phyloP scores from a whole-genome alignment of 1,140 invertebrate species.

The Camponotus vicinus region DNA sequence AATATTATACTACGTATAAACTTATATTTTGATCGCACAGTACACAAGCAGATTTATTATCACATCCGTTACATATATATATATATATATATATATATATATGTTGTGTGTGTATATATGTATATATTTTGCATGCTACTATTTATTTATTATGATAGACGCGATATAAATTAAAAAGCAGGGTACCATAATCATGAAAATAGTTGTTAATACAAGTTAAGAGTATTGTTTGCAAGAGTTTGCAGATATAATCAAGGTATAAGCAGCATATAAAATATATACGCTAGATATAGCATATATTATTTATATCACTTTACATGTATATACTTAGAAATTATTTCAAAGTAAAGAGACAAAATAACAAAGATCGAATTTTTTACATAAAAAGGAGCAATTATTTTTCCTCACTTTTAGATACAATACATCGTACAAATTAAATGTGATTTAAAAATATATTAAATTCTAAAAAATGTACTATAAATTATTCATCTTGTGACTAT shows the following conservation, averaged over 20 bases:
- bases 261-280: neutral
- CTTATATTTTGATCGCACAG: conserved; percentile 24
- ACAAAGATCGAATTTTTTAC: neutral
- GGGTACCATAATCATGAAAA: neutral
- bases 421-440: neutral
- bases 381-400: neutral
- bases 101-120: too few species aligned
- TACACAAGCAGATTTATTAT: conserved; percentile 3
- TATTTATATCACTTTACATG: conserved; percentile 1
- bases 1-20: neutral
- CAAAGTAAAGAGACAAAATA: neutral
- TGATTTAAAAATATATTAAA: neutral
- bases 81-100: too few species aligned
- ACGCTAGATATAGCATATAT: neutral
- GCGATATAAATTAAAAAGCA: conserved; percentile 29
- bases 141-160: conserved; percentile 41
- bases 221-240: too few species aligned
- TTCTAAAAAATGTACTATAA: too few species aligned
- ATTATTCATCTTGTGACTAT: neutral
- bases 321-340: conserved; percentile 13
- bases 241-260: neutral
- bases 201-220: conserved; percentile 6
- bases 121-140: too few species aligned
- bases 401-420: neutral
- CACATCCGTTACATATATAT: neutral